phyloP scores from a whole-genome alignment of 2,888 invertebrate genomes.

The Phengaris arion region DNA sequence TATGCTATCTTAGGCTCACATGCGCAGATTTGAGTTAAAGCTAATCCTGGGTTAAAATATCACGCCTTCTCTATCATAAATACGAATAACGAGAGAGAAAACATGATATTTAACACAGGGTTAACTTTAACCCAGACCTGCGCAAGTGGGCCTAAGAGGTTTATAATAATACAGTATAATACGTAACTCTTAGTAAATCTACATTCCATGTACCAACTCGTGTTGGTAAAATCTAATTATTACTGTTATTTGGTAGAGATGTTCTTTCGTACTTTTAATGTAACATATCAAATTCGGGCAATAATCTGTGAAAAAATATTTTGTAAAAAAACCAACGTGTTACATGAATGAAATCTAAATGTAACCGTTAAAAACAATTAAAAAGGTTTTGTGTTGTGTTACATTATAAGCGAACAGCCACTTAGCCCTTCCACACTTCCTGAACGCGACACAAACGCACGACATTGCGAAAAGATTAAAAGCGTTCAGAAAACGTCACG shows the following conservation, averaged over 20 bases:
- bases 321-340: neutral
- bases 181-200: neutral
- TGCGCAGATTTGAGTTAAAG: no score
- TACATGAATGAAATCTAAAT: no score
- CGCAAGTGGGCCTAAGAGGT: neutral
- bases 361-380: no score
- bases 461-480: neutral
- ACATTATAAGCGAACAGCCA: constrained; percentile 1
- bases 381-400: neutral
- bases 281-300: neutral
- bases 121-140: no score
- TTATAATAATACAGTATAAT: neutral
- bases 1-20: no score
- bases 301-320: neutral
- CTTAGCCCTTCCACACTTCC: neutral
- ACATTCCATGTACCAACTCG: neutral
- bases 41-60: no score
- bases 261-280: neutral
- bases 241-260: neutral
- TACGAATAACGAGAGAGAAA: no score
- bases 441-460: neutral
- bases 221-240: neutral
- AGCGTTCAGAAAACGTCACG: neutral
- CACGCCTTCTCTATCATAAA: no score
- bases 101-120: no score